These are phyloP conservation scores for Glyptemys insculpta DNA, from an alignment of 2,797 vertebrate genomes.

Conservation along the genomic window DNA sequence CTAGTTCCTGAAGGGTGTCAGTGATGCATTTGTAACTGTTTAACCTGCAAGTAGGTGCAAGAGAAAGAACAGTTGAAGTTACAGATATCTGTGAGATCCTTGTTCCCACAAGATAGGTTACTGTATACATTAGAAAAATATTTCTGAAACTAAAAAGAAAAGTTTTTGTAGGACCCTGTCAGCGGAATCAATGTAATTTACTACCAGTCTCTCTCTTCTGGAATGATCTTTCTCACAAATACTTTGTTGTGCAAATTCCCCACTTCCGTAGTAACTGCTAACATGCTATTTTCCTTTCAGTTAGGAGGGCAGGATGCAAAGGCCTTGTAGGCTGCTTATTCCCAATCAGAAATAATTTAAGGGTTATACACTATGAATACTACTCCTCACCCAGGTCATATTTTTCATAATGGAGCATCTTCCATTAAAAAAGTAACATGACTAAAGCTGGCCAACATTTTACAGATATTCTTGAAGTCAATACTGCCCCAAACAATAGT, in stretches of 20 bases:
- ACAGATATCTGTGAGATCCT: background rate
- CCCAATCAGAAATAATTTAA: background rate
- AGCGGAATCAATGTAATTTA: background rate
- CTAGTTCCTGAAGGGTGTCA: slow-evolving; percentile 97
- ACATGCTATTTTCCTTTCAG: background rate
- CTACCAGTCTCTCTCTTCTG: background rate
- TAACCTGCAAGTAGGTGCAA: slow-evolving; percentile 81
- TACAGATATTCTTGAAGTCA: background rate
- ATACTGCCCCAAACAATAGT: too few species aligned
- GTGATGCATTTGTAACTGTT: slow-evolving; percentile 97
- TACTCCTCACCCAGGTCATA: background rate
- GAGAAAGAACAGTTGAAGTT: background rate
- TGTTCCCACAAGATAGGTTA: background rate
- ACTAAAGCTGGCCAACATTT: background rate
- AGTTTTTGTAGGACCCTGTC: background rate
- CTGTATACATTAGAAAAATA: background rate
- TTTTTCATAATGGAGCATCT: background rate
- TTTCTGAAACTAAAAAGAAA: background rate
- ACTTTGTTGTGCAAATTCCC: background rate
- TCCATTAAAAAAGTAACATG: background rate
- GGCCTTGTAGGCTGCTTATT: background rate
- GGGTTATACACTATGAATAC: background rate
- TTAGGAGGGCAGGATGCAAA: background rate
- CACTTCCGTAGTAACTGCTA: background rate
- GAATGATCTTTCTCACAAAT: background rate